Evolutionary conservation across 1,140 invertebrate species (phyloP).

Genomic region (Sminthurinus signatus): DNA sequence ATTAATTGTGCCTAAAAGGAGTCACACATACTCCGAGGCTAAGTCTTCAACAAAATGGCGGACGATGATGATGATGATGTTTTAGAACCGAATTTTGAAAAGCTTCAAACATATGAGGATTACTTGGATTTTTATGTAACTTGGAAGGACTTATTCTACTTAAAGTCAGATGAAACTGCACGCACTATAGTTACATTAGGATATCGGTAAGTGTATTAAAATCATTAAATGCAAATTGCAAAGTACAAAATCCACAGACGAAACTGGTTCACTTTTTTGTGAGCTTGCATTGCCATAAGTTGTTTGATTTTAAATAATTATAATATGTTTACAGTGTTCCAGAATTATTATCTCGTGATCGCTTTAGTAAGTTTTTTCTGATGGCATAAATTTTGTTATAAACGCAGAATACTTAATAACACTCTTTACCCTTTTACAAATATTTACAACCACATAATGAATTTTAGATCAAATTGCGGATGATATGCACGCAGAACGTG

Average conservation of each 20-base stretch:
- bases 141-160: slow-evolving; percentile 22
- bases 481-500: not conserved
- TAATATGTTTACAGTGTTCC: slow-evolving; percentile 16
- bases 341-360: slow-evolving; percentile 16
- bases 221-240: not conserved
- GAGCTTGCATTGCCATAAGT: no score
- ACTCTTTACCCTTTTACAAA: no score
- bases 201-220: slow-evolving; percentile 17
- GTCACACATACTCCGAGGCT: no score
- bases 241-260: not conserved
- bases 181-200: slow-evolving; percentile 21
- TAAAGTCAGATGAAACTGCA: slow-evolving; percentile 28
- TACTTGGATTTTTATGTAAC: slow-evolving; percentile 31
- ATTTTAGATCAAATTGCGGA: slow-evolving; percentile 15
- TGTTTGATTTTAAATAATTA: no score
- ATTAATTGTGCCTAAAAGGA: no score
- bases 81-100: slow-evolving; percentile 19
- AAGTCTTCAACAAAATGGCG: not conserved
- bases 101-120: slow-evolving; percentile 22
- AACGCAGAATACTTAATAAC: no score
- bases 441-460: no score
- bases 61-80: not conserved
- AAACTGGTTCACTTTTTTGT: not conserved
- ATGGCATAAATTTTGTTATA: no score
- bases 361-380: no score